Evolutionary conservation across 2,797 vertebrate species (phyloP).

Genomic region (Florisuga fusca): DNA sequence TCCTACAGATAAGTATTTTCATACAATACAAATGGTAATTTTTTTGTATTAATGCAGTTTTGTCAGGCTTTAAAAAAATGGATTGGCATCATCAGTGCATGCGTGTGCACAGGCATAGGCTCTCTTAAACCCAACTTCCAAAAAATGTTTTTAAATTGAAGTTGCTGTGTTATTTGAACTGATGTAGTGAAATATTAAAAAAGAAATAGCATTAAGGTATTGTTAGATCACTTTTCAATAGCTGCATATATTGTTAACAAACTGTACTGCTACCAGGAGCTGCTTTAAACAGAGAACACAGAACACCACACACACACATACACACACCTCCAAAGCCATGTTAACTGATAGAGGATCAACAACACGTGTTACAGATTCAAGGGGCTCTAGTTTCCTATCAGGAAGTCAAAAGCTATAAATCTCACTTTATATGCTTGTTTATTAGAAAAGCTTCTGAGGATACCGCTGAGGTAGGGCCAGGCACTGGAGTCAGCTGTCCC

Average conservation of each 20-base stretch:
- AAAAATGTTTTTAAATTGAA: neutral
- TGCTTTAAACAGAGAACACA: neutral
- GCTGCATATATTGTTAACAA: neutral
- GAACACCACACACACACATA: neutral
- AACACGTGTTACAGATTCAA: constrained; percentile 32
- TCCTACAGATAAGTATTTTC: neutral
- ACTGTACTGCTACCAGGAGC: neutral
- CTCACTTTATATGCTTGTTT: constrained; percentile 63
- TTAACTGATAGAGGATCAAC: neutral
- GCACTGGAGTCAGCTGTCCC: neutral
- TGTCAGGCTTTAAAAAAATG: neutral
- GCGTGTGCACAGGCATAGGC: fast-evolving
- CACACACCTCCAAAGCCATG: neutral
- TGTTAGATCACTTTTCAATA: neutral
- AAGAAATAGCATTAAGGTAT: neutral
- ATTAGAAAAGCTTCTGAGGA: constrained; percentile 57
- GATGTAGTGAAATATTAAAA: neutral
- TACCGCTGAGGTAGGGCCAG: constrained; percentile 12
- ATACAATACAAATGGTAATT: neutral
- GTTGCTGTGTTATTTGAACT: neutral
- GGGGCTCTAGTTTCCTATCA: constrained; percentile 65
- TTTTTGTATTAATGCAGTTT: neutral
- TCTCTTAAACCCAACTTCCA: neutral
- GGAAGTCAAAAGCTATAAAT: constrained; percentile 66
- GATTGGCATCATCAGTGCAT: neutral